Evolutionary conservation across 2,113 vertebrate genomes (phyloP).

Genomic region (Pimephales promelas): DNA sequence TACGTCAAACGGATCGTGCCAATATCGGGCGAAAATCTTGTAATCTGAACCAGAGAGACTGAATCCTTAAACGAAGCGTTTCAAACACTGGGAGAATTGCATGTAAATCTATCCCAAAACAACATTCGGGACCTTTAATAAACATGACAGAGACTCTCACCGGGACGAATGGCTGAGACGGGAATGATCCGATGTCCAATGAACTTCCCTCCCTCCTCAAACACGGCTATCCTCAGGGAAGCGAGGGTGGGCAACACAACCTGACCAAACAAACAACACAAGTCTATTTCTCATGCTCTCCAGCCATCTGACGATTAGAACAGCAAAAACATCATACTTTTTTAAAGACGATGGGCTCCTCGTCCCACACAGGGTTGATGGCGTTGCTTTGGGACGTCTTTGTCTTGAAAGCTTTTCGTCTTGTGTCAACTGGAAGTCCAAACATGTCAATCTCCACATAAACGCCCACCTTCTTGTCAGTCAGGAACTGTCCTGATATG

Average conservation of each 20-base stretch:
- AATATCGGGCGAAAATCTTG: too few relatives aligned
- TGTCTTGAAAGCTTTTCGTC: constrained; percentile 87
- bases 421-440: constrained; percentile 87
- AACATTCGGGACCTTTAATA: too few relatives aligned
- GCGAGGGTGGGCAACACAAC: constrained; percentile 87
- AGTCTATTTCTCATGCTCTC: background rate
- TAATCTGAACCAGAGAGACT: too few relatives aligned
- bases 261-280: constrained; percentile 61
- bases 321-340: constrained; percentile 73
- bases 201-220: constrained; percentile 90
- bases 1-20: too few relatives aligned
- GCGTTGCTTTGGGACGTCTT: constrained; percentile 89
- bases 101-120: too few relatives aligned
- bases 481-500: constrained; percentile 90
- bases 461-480: constrained; percentile 89
- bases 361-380: constrained; percentile 89
- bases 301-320: too few relatives aligned
- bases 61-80: too few relatives aligned
- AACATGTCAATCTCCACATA: constrained; percentile 92
- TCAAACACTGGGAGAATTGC: too few relatives aligned
- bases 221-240: constrained; percentile 85
- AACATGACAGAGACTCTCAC: constrained; percentile 61
- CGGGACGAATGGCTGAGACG: constrained; percentile 87
- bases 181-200: constrained; percentile 90
- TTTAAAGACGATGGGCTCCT: constrained; percentile 88